A percentile compares a stretch with the other conserved stretches of the same genome.
phyloP scores from a whole-genome alignment of 2,113 vertebrate species.

The Strigops habroptila region DNA sequence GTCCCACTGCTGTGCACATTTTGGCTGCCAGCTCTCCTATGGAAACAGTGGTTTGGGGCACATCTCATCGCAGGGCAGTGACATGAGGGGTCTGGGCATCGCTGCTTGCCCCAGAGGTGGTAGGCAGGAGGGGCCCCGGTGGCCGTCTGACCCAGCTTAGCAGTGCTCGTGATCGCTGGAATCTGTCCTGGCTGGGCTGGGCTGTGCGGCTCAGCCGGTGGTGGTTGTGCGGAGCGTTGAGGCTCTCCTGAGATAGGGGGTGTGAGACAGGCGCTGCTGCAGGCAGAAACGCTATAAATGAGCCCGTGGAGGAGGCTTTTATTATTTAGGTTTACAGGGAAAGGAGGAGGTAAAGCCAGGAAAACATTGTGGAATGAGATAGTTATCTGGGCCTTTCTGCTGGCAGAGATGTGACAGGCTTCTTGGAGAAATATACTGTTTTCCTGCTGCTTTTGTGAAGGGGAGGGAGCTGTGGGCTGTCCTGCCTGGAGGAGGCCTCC shows the following conservation, averaged over 20 bases:
- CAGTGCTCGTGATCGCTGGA: not conserved
- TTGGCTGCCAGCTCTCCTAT: not conserved
- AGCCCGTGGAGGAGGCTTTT: not conserved
- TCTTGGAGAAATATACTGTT: slow-evolving; percentile 13
- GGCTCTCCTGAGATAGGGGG: not conserved
- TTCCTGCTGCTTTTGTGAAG: slow-evolving; percentile 20
- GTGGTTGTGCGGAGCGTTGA: not conserved
- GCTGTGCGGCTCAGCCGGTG: not conserved
- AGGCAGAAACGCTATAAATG: not conserved
- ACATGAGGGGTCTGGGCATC: not conserved
- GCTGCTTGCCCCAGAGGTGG: not conserved
- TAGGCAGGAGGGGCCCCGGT: not conserved
- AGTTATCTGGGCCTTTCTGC: not conserved
- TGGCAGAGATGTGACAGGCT: not conserved
- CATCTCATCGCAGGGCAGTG: not conserved
- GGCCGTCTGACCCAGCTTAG: not conserved
- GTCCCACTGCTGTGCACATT: not conserved
- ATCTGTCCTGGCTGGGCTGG: not conserved
- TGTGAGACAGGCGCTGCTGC: not conserved
- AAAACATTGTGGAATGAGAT: not conserved
- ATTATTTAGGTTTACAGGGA: not conserved
- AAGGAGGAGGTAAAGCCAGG: not conserved
- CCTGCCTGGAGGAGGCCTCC: not conserved
- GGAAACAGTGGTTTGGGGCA: not conserved
- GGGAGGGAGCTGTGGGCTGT: slow-evolving; percentile 34